phyloP scores from a whole-genome alignment of 2,888 invertebrate species.

The Pristionchus maxplancki region DNA sequence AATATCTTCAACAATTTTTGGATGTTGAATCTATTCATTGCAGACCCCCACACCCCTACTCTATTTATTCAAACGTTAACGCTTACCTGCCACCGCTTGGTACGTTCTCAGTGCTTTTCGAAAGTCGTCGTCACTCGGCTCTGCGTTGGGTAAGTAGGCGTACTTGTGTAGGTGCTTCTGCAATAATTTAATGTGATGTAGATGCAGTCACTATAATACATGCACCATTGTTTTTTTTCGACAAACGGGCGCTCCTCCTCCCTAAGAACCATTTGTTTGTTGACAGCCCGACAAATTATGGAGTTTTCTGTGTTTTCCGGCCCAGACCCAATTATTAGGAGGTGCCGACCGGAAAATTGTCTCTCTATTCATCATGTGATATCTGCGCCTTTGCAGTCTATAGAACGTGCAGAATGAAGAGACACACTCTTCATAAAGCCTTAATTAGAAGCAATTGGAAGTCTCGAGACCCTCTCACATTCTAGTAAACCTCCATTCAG shows the following conservation, averaged over 20 bases:
- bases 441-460: neutral
- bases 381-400: no score
- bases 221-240: neutral
- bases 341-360: neutral
- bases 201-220: neutral
- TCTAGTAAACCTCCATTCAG: neutral
- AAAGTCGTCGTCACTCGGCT: conserved; percentile 59
- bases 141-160: conserved; percentile 68
- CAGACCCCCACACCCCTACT: no score
- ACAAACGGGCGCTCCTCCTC: neutral
- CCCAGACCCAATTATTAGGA: neutral
- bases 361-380: neutral
- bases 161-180: conserved; percentile 72
- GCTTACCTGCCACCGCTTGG: conserved; percentile 55
- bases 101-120: conserved; percentile 65
- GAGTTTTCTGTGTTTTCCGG: neutral
- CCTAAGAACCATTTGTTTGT: no score
- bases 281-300: neutral
- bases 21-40: no score
- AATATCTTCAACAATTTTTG: no score
- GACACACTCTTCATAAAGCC: neutral
- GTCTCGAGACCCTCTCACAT: neutral
- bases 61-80: neutral
- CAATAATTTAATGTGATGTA: conserved; percentile 47
- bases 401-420: neutral